Evolutionary conservation across 2,113 vertebrate genomes (phyloP).

Genomic region (Synchiropus splendidus): DNA sequence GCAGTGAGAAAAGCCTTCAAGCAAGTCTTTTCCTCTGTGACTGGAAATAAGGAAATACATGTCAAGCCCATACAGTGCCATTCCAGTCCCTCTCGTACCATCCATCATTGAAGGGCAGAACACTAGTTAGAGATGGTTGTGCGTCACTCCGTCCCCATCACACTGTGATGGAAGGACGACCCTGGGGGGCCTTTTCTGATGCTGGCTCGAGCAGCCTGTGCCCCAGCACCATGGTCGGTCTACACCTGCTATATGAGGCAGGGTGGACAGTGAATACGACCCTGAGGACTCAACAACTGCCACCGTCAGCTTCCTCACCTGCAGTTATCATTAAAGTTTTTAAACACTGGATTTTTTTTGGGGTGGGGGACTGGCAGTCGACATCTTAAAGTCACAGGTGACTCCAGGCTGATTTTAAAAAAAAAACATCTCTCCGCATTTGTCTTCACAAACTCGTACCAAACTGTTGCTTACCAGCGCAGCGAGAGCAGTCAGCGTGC

Average conservation of each 20-base stretch:
- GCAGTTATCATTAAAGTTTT: slow-evolving; percentile 46
- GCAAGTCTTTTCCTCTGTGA: slow-evolving; percentile 46
- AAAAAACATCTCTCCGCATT: slow-evolving; percentile 35
- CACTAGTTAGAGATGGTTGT: slow-evolving; percentile 65
- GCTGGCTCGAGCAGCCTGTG: slow-evolving; percentile 37
- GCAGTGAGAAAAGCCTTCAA: slow-evolving; percentile 38
- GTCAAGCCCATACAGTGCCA: slow-evolving; percentile 57
- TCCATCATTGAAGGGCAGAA: slow-evolving; percentile 69
- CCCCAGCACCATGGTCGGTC: slow-evolving; percentile 21
- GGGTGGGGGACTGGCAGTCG: slow-evolving; percentile 14
- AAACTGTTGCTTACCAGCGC: slow-evolving; percentile 27
- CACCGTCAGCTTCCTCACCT: slow-evolving; percentile 41
- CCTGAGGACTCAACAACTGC: too few species aligned
- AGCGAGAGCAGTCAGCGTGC: slow-evolving; percentile 18
- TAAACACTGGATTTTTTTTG: too few species aligned
- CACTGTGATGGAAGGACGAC: slow-evolving; percentile 56
- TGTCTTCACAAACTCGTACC: slow-evolving; percentile 31
- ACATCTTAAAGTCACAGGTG: slow-evolving; percentile 17
- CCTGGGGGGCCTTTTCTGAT: slow-evolving; percentile 53
- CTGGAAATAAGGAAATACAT: slow-evolving; percentile 65
- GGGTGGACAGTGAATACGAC: slow-evolving; percentile 33
- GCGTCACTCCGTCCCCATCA: slow-evolving; percentile 44
- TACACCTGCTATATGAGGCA: slow-evolving; percentile 51
- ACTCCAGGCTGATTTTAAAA: slow-evolving; percentile 43
- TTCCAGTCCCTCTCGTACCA: slow-evolving; percentile 65